phyloP scores from a whole-genome alignment of 2,888 invertebrate genomes.

The Thera britannica region DNA sequence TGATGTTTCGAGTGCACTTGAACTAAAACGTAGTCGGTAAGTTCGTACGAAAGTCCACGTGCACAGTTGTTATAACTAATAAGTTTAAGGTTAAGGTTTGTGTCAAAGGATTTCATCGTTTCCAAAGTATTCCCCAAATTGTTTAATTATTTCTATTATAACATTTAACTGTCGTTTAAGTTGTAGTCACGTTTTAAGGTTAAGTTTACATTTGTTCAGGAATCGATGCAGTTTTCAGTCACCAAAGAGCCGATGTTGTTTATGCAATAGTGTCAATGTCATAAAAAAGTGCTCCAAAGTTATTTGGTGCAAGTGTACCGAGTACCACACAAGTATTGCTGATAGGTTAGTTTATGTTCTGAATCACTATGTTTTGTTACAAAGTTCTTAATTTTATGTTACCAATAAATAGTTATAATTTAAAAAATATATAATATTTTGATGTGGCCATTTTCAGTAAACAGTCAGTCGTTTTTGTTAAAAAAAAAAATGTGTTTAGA shows the following conservation, averaged over 20 bases:
- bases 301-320: slow-evolving; percentile 32
- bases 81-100: slow-evolving; percentile 82
- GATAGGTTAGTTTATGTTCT: slow-evolving; percentile 46
- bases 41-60: slow-evolving; percentile 73
- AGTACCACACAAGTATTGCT: slow-evolving; percentile 43
- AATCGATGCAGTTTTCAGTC: slow-evolving; percentile 64
- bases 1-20: slow-evolving; percentile 83
- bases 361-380: slow-evolving; percentile 57
- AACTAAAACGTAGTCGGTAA: slow-evolving; percentile 63
- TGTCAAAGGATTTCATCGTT: slow-evolving; percentile 84
- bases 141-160: slow-evolving; percentile 70
- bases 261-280: slow-evolving; percentile 35
- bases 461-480: slow-evolving; percentile 64
- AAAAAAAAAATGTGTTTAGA: slow-evolving; percentile 73
- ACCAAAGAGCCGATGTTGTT: slow-evolving; percentile 69
- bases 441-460: slow-evolving; percentile 76
- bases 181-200: slow-evolving; percentile 74
- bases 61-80: slow-evolving; percentile 84
- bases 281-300: slow-evolving; percentile 29
- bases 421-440: slow-evolving; percentile 53
- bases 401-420: slow-evolving; percentile 66
- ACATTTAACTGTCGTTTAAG: slow-evolving; percentile 68
- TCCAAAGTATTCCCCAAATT: slow-evolving; percentile 85
- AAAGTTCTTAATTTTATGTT: slow-evolving; percentile 69
- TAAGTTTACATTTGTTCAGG: slow-evolving; percentile 70